A percentile compares a stretch with the other conserved stretches of the same genome.
These are phyloP conservation scores for Apostichopus leukothele DNA, from an alignment of 53 echinoderm and acorn worm genomes.

Conservation along the genomic window DNA sequence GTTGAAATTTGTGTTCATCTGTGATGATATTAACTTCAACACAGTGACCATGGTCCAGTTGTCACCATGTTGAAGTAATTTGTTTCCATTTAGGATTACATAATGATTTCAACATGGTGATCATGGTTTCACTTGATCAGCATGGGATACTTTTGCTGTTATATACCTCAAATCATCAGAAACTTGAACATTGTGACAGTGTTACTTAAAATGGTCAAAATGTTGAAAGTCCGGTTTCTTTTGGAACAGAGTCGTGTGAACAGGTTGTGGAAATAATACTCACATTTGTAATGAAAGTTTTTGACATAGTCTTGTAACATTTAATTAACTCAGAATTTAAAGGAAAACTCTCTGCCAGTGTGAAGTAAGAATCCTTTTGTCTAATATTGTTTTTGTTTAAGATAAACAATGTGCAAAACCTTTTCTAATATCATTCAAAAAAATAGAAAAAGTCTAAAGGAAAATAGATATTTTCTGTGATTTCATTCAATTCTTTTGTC, in stretches of 20 bases:
- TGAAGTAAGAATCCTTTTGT: slow-evolving; percentile 13
- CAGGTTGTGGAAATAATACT: not conserved
- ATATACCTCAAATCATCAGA: too few species aligned
- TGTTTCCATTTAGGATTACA: too few species aligned
- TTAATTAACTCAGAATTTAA: not conserved
- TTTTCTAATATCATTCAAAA: slow-evolving; percentile 38
- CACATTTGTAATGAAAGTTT: not conserved
- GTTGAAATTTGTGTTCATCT: too few species aligned
- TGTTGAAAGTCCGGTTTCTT: too few species aligned
- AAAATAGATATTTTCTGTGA: slow-evolving; percentile 38
- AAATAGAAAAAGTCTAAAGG: slow-evolving; percentile 19
- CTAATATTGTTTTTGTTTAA: slow-evolving; percentile 29
- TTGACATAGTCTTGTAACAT: not conserved
- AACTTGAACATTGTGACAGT: too few species aligned
- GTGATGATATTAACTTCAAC: too few species aligned
- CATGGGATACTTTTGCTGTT: too few species aligned
- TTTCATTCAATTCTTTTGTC: not conserved
- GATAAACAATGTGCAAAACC: slow-evolving; percentile 42
- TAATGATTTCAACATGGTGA: too few species aligned
- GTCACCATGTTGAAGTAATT: too few species aligned
- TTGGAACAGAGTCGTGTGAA: not conserved
- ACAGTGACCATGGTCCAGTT: too few species aligned
- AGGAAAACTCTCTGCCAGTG: slow-evolving; percentile 6
- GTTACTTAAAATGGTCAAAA: too few species aligned
- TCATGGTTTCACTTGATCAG: too few species aligned